Conservation (phyloP, 2,888 invertebrate genomes). For the Pandemis corylana region DNA sequence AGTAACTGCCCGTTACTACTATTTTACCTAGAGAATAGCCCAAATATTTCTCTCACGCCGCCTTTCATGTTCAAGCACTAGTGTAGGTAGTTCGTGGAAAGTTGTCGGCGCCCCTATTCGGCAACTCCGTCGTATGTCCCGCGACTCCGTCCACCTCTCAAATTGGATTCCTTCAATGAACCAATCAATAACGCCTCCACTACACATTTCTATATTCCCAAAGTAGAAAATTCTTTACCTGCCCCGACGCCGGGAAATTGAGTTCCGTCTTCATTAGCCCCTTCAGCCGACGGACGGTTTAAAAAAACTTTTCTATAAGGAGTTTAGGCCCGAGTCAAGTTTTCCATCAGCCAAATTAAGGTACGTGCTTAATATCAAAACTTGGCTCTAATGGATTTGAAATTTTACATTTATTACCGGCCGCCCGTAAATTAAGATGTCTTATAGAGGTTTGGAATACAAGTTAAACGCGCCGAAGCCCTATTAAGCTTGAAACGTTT, state of each 20-base stretch:
- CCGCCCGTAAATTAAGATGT: slow-evolving; percentile 53
- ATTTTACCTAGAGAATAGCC: neutral
- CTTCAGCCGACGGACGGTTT: slow-evolving; percentile 60
- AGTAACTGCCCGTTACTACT: neutral
- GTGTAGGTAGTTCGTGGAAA: neutral
- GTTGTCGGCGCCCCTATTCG: slow-evolving; percentile 4
- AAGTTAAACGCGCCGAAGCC: slow-evolving; percentile 17
- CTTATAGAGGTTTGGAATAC: slow-evolving; percentile 21
- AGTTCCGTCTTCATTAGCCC: slow-evolving; percentile 78
- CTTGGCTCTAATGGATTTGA: slow-evolving; percentile 79
- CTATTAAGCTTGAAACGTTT: slow-evolving; percentile 31
- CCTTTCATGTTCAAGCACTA: neutral
- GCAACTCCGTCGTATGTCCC: slow-evolving; percentile 12
- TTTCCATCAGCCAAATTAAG: slow-evolving; percentile 82
- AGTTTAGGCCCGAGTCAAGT: slow-evolving; percentile 75
- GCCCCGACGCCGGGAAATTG: slow-evolving; percentile 61
- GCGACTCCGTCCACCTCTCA: slow-evolving; percentile 54
- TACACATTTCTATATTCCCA: slow-evolving; percentile 51
- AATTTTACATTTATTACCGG: slow-evolving; percentile 77
- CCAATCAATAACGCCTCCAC: slow-evolving; percentile 63
- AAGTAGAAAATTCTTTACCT: slow-evolving; percentile 47
- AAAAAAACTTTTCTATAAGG: slow-evolving; percentile 71
- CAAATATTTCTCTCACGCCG: neutral
- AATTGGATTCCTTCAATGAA: slow-evolving; percentile 64
- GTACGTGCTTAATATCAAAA: slow-evolving; percentile 79